These are phyloP conservation scores for Ligdia adustata DNA, from an alignment of 2,888 invertebrate species.

Conservation along the genomic window DNA sequence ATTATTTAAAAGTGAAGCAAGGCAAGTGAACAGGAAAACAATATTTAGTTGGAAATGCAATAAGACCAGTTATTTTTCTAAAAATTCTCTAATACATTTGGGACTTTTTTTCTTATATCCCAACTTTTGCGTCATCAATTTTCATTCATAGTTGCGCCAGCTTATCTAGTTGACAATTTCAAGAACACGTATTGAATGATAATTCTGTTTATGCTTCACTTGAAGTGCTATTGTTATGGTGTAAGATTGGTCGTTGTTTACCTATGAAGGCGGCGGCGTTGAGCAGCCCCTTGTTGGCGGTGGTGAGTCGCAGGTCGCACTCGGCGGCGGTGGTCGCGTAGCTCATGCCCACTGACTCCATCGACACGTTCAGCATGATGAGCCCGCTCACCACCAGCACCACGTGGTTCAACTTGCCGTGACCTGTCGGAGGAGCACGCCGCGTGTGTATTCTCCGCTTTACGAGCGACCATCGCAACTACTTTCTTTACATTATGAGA, in stretches of 20 bases:
- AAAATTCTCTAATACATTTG: too few species aligned
- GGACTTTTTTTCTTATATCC: too few species aligned
- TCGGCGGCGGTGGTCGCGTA: constrained; percentile 87
- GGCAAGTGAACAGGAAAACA: too few species aligned
- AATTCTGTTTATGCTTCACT: too few species aligned
- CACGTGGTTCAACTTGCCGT: constrained; percentile 85
- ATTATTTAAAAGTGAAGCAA: too few species aligned
- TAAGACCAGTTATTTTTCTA: too few species aligned
- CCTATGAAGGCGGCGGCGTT: constrained; percentile 87
- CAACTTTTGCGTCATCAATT: too few species aligned
- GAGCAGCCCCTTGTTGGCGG: constrained; percentile 85
- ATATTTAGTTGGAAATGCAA: too few species aligned
- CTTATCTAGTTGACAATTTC: too few species aligned
- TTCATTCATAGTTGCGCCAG: too few species aligned
- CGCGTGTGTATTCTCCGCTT: background rate
- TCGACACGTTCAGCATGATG: constrained; percentile 86
- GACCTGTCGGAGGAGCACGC: constrained; percentile 59
- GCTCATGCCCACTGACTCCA: constrained; percentile 87
- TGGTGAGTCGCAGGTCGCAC: constrained; percentile 85
- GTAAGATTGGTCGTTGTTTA: constrained; percentile 44
- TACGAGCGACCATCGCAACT: background rate
- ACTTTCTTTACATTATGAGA: background rate
- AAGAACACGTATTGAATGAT: too few species aligned
- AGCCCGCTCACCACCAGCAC: constrained; percentile 86
- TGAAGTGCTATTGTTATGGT: too few species aligned